These are phyloP conservation scores for Ametastegia equiseti DNA, from an alignment of 2,888 invertebrate species.

Conservation along the genomic window DNA sequence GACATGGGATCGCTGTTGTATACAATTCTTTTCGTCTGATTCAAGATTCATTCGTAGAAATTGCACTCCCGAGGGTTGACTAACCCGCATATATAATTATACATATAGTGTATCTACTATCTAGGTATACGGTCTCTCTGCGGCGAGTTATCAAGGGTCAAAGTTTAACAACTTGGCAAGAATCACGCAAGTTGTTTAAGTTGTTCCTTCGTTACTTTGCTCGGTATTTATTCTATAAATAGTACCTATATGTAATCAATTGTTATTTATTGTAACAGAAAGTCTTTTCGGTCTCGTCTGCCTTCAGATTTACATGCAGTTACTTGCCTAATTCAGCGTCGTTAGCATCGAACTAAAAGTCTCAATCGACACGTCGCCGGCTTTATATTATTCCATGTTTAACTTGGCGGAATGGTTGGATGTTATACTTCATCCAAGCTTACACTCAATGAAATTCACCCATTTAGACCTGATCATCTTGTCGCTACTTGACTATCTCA, in stretches of 20 bases:
- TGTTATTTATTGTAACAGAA: neutral
- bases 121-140: neutral
- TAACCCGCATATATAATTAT: conserved; percentile 19
- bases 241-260: neutral
- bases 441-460: neutral
- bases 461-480: neutral
- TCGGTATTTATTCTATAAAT: conserved; percentile 5
- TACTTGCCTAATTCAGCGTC: neutral
- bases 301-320: too few species aligned
- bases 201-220: conserved; percentile 20
- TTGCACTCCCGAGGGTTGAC: conserved; percentile 5
- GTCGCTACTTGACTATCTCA: too few species aligned
- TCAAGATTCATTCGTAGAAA: neutral
- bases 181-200: conserved; percentile 11
- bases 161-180: conserved; percentile 25
- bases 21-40: neutral
- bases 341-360: neutral
- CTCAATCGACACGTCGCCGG: neutral
- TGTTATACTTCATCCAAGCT: too few species aligned
- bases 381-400: neutral
- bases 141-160: conserved; percentile 24
- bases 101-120: too few species aligned
- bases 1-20: too few species aligned
- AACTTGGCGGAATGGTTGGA: neutral
- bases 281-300: neutral